These are phyloP conservation scores for Myopa tessellatipennis DNA, from an alignment of 2,888 invertebrate genomes.

Conservation along the genomic window DNA sequence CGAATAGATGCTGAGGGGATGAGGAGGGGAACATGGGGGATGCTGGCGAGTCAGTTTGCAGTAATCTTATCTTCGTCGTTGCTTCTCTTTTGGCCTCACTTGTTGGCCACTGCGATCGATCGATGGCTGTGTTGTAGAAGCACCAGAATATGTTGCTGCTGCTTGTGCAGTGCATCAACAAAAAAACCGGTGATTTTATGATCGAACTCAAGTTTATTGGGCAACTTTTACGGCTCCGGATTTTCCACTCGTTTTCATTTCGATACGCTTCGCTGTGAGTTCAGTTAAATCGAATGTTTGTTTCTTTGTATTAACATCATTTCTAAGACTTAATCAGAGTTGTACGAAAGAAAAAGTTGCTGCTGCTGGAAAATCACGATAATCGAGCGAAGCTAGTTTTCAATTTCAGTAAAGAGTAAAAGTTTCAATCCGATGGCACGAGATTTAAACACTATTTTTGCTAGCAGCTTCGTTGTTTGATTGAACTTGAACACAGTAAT, in stretches of 20 bases:
- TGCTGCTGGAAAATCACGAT: conserved; percentile 7
- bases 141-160: not conserved
- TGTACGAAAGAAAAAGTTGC: conserved; percentile 2
- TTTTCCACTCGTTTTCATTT: conserved; percentile 27
- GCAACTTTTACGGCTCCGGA: not conserved
- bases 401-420: conserved; percentile 17
- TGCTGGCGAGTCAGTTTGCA: too few relatives aligned
- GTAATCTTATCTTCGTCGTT: not conserved
- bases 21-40: too few relatives aligned
- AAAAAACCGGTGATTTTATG: not conserved
- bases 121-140: not conserved
- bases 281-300: not conserved
- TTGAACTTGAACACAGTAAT: too few relatives aligned
- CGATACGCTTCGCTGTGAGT: not conserved
- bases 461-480: too few relatives aligned
- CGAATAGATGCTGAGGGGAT: not conserved
- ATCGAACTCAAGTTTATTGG: conserved; percentile 10
- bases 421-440: conserved; percentile 1
- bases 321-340: conserved; percentile 3
- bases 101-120: conserved; percentile 12
- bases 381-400: conserved; percentile 1
- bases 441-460: too few relatives aligned
- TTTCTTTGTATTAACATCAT: not conserved
- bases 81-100: not conserved
- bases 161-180: not conserved